phyloP scores from a whole-genome alignment of 1,140 invertebrate genomes.

The Heterodera carotae region DNA sequence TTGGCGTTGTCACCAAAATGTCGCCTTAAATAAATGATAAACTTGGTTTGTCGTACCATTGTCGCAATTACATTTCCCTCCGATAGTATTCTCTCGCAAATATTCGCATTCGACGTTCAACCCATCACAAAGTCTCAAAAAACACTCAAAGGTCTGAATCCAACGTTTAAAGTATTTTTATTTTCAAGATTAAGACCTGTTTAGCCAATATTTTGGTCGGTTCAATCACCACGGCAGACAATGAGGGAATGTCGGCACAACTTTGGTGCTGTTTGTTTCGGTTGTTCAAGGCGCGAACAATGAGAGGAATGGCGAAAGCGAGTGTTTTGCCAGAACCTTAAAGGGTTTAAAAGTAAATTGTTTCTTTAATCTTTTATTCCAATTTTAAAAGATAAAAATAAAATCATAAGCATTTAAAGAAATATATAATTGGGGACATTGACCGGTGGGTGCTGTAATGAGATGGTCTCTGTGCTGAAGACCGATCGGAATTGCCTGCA shows the following conservation, averaged over 20 bases:
- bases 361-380: neutral
- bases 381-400: conserved; percentile 10
- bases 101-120: conserved; percentile 39
- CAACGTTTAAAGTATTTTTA: conserved; percentile 28
- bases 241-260: conserved; percentile 67
- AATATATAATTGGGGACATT: neutral
- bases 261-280: neutral
- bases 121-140: conserved; percentile 49
- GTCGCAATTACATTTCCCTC: conserved; percentile 2
- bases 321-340: conserved; percentile 69
- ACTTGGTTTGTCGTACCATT: neutral
- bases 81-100: conserved; percentile 26
- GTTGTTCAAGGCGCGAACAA: conserved; percentile 70
- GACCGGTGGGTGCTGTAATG: conserved; percentile 79
- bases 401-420: neutral
- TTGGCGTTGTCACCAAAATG: conserved; percentile 93
- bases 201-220: conserved; percentile 89
- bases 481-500: conserved; percentile 87
- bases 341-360: conserved; percentile 32
- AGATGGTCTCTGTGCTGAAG: conserved; percentile 80
- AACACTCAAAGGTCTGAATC: conserved; percentile 55
- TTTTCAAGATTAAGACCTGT: too few relatives aligned
- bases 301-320: conserved; percentile 68
- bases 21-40: conserved; percentile 66
- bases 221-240: conserved; percentile 80